Evolutionary conservation across 2,888 invertebrate species (phyloP).

Genomic region (Seladonia tumulorum): DNA sequence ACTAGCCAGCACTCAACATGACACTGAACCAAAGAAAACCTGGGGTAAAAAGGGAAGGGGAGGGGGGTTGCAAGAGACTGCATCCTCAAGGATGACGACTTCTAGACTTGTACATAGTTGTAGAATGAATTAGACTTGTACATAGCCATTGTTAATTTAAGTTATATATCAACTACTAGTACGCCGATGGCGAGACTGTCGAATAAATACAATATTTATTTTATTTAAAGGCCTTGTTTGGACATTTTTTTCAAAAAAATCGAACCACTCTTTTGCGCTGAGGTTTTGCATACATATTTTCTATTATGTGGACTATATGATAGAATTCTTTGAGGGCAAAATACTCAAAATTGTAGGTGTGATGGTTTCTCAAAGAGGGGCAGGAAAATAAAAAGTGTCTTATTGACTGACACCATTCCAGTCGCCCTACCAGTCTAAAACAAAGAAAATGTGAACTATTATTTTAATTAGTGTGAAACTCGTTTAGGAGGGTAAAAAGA

Average conservation of each 20-base stretch:
- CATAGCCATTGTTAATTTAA: slow-evolving; percentile 68
- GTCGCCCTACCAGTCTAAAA: no score
- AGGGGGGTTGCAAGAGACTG: not conserved
- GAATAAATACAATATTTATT: slow-evolving; percentile 77
- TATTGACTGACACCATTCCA: no score
- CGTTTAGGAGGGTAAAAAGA: not conserved
- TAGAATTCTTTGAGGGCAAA: not conserved
- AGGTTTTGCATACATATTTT: not conserved
- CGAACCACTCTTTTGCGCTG: not conserved
- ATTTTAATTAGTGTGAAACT: not conserved
- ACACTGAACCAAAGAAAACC: slow-evolving; percentile 26
- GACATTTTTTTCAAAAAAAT: not conserved
- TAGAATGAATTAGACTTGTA: slow-evolving; percentile 55
- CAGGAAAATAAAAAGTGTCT: no score
- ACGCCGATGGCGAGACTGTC: slow-evolving; percentile 41
- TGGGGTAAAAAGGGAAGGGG: not conserved
- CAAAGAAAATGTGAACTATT: not conserved
- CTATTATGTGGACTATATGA: not conserved
- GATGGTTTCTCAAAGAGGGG: not conserved
- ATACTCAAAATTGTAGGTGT: not conserved
- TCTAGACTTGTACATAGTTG: not conserved
- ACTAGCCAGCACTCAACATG: slow-evolving; percentile 31
- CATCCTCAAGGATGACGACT: not conserved
- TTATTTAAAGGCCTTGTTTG: slow-evolving; percentile 7
- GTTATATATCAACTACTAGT: slow-evolving; percentile 6